These are phyloP conservation scores for Halyomorpha halys DNA, from an alignment of 1,140 invertebrate genomes.

Conservation along the genomic window DNA sequence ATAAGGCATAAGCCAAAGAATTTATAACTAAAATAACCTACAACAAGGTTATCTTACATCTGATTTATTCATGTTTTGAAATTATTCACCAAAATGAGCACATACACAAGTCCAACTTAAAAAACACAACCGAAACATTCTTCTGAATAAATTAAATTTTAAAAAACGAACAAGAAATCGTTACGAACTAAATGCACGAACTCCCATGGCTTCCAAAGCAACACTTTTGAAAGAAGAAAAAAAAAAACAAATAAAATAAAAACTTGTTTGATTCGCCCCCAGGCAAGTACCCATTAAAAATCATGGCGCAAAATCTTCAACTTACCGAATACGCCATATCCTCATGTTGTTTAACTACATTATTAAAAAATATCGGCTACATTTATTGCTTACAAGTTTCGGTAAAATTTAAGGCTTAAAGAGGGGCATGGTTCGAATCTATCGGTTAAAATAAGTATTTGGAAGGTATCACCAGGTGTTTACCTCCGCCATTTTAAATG, in stretches of 20 bases:
- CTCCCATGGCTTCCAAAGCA: background rate
- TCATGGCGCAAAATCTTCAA: constrained; percentile 15
- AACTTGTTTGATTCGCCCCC: constrained; percentile 13
- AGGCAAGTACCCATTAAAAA: constrained; percentile 10
- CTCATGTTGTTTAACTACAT: constrained; percentile 5
- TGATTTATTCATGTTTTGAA: constrained; percentile 18
- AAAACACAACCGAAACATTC: background rate
- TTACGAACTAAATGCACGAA: background rate
- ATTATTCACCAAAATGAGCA: constrained; percentile 17
- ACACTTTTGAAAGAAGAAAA: constrained; percentile 1
- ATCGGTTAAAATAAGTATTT: constrained; percentile 10
- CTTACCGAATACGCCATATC: constrained; percentile 18
- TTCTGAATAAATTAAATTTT: background rate
- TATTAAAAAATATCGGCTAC: constrained; percentile 3
- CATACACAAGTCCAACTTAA: constrained; percentile 4
- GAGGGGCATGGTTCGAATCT: background rate
- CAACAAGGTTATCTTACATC: constrained; percentile 18
- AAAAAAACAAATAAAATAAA: constrained; percentile 18
- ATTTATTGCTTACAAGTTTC: constrained; percentile 2
- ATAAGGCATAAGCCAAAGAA: no score
- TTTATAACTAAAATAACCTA: constrained; percentile 8
- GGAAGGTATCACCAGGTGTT: constrained; percentile 18
- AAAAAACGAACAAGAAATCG: background rate
- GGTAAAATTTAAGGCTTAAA: constrained; percentile 8
- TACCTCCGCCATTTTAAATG: constrained; percentile 14